Conservation (phyloP, 2,888 invertebrate genomes). For the Chrysomela aeneicollis region DNA sequence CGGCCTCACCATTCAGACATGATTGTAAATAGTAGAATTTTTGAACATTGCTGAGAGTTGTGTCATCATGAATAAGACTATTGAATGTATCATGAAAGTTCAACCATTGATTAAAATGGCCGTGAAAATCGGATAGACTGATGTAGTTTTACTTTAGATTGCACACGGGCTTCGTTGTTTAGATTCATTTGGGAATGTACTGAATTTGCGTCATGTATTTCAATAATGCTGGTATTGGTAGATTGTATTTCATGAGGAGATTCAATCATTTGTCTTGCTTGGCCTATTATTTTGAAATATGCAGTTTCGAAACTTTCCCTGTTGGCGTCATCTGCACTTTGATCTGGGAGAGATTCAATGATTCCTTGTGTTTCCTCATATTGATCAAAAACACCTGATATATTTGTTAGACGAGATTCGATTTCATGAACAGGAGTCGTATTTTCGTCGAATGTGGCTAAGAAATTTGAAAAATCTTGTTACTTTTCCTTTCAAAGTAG, state of each 20-base stretch:
- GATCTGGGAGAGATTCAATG: conserved; percentile 6
- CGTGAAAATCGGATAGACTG: conserved; percentile 4
- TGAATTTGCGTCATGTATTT: not conserved
- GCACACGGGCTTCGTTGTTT: not conserved
- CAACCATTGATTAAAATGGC: conserved; percentile 11
- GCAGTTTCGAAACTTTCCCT: not conserved
- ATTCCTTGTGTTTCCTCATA: not conserved
- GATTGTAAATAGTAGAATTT: conserved; percentile 37
- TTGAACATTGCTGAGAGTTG: conserved; percentile 26
- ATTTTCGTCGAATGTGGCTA: not conserved
- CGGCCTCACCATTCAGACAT: conserved; percentile 21
- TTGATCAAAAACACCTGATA: not conserved
- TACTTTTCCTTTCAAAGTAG: not conserved
- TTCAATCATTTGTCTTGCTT: not conserved
- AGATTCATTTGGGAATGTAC: not conserved
- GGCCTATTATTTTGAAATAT: not conserved
- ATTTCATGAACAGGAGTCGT: not conserved
- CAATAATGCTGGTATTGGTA: not conserved
- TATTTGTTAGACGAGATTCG: not conserved
- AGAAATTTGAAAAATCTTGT: not conserved
- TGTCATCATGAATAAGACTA: conserved; percentile 29
- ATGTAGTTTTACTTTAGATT: conserved; percentile 8
- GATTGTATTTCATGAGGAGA: not conserved
- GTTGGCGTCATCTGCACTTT: not conserved
- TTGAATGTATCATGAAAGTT: conserved; percentile 32